Conservation (phyloP, 2,797 vertebrate genomes). For the Halcyon badia region DNA sequence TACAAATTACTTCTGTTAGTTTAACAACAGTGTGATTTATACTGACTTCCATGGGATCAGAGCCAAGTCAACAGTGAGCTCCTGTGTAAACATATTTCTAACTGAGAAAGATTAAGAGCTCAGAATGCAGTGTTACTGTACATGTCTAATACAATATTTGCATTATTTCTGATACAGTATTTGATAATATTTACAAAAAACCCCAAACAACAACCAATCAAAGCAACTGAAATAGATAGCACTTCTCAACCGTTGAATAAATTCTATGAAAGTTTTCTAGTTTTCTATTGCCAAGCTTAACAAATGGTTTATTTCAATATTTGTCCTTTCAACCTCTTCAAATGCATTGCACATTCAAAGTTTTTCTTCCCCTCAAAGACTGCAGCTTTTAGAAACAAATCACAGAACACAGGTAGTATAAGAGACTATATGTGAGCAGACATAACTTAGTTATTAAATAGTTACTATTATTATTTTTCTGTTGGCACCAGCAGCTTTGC, state of each 20-base stretch:
- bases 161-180: not conserved
- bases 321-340: not conserved
- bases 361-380: not conserved
- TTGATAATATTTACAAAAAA: not conserved
- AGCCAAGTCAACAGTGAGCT: not conserved
- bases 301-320: not conserved
- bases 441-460: not conserved
- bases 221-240: not conserved
- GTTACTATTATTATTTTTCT: not conserved
- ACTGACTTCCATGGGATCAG: not conserved
- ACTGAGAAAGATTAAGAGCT: slow-evolving; percentile 29
- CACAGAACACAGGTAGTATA: not conserved
- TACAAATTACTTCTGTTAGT: not conserved
- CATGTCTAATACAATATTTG: not conserved
- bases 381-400: not conserved
- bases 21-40: not conserved
- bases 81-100: not conserved
- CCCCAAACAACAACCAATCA: not conserved
- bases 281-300: not conserved
- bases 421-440: not conserved
- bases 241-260: not conserved
- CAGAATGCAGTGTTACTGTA: not conserved
- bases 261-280: not conserved
- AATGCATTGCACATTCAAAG: not conserved
- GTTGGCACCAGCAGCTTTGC: not conserved